Evolutionary conservation across 2,888 invertebrate genomes (phyloP), one percentile per base, ranked within the genome.

Genomic region (Acrocyrtus sp.): DNA sequence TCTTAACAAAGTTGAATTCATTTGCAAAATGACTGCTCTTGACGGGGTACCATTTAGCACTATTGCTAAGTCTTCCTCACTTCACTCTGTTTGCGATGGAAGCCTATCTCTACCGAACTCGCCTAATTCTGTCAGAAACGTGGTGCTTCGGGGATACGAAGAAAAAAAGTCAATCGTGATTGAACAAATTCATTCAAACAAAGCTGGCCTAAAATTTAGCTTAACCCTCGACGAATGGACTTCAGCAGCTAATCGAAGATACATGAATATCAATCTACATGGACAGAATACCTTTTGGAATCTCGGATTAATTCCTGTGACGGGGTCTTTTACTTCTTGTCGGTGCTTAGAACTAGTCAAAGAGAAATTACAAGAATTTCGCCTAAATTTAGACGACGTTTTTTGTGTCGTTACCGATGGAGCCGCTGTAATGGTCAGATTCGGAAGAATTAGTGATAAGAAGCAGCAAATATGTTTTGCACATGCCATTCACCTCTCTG

Each of bases 171-270:
- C 1, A n/a, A 17, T n/a, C 1, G 22, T 43, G 1, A 57, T 41
- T 10, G 3, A 24, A 4, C 5, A 22, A 8, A 8, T 57, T 15
- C 10, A 41, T 22, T 1, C 2, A 0, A 3, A 19, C 8, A 45
- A 3, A 12, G 1, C 15, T 3, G 45, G 50, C 1, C 10, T 15
- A 10, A 50, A 50, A 22, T n/a, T 61, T 4, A 61, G 61, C n/a
- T 3, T 61, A 1, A 50, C 50, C 0, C 22, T 61, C 0, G 61
- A 61, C 21, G 61, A 61, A 34, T 61, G 61, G 61, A 61, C 61
- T 2, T 50, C 50, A 0, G n/a, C 10, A 2, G 61, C 34, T 5
- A 61, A 61, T n/a, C 3, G 61, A 1, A 19, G 61, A 1, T 61
- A 50, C 24, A 50, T 61, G 50, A 61, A 61, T 15, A 15, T 61